Evolutionary conservation across 2,888 invertebrate genomes (phyloP), one percentile per base, ranked within the genome.

Genomic region (Sylvicola fuscatus): DNA sequence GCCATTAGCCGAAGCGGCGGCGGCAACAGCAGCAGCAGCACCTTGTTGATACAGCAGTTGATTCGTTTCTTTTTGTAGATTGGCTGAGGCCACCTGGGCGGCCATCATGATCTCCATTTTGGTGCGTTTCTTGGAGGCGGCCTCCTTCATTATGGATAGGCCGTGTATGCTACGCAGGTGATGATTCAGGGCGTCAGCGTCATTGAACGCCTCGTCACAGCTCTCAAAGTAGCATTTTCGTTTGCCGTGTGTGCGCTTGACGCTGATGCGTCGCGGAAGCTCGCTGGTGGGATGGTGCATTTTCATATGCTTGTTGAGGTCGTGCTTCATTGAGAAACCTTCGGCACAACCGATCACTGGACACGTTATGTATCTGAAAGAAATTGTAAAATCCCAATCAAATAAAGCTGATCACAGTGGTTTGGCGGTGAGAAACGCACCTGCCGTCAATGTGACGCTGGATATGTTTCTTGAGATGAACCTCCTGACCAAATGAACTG

Each of bases 381-480:
- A n/a, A n/a, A n/a, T n/a, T n/a, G n/a, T n/a, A n/a, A n/a, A n/a
- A n/a, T n/a, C n/a, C n/a, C n/a, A n/a, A n/a, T n/a, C n/a, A n/a
- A n/a, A n/a, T n/a, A n/a, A n/a, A n/a, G n/a, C n/a, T n/a, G n/a
- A n/a, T n/a, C n/a, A n/a, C n/a, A n/a, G n/a, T n/a, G n/a, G n/a
- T n/a, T n/a, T n/a, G n/a, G n/a, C n/a, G n/a, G n/a, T n/a, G n/a
- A n/a, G n/a, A n/a, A n/a, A n/a, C n/a, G n/a, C n/a, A 52, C 51
- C 50, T 53, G 32, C 59, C 58, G 48, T 58, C 58, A 39, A 57
- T 55, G 47, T 58, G 58, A 32, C 56, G 52, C 42, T 59, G 59
- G 14, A 58, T 54, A 41, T 58, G 58, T 43, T 58, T 58, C 45
- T 59, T 59, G 15, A 58, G 49, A 45, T 57, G 40, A 36, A 51